Percentiles rank a stretch among this genome's conserved stretches.
Evolutionary conservation across 1,140 invertebrate species (phyloP).

Genomic region (Lasioglossum albipes): DNA sequence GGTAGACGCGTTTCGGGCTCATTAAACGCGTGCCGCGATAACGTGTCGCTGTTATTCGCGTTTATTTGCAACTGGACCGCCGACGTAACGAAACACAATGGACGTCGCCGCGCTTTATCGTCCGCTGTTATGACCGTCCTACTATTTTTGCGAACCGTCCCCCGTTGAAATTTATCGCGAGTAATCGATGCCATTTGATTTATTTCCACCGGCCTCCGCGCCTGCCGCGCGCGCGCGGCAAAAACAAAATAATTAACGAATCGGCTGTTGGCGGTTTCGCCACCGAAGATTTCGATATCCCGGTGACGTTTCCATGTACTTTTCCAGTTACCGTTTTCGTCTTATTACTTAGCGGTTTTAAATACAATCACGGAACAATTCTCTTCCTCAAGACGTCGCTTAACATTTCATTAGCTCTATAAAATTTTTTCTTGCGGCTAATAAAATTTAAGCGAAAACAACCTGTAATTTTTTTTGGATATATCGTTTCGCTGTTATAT

Average conservation of each 20-base stretch:
- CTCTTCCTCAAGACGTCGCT: no score
- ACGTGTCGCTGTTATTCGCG: constrained; percentile 26
- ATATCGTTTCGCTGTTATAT: no score
- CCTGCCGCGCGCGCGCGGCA: neutral
- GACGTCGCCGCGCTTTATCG: constrained; percentile 22
- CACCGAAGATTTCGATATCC: neutral
- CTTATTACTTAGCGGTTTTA: no score
- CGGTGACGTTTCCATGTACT: neutral
- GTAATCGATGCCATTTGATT: constrained; percentile 10
- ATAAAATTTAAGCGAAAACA: no score
- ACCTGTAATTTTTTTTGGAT: no score
- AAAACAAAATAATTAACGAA: constrained; percentile 19
- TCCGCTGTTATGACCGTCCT: neutral
- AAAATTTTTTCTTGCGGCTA: no score
- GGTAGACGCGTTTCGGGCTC: constrained; percentile 28
- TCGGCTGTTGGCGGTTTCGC: no score
- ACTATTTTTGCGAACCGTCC: constrained; percentile 1
- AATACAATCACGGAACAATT: no score
- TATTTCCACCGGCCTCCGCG: neutral
- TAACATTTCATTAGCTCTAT: no score
- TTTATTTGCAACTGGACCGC: constrained; percentile 15
- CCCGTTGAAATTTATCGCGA: neutral
- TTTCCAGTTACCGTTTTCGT: no score
- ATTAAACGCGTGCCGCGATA: constrained; percentile 38
- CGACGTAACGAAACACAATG: constrained; percentile 30